Base-by-base conservation (phyloP, 1,140 invertebrate species). In the Drosophila navojoa region DNA sequence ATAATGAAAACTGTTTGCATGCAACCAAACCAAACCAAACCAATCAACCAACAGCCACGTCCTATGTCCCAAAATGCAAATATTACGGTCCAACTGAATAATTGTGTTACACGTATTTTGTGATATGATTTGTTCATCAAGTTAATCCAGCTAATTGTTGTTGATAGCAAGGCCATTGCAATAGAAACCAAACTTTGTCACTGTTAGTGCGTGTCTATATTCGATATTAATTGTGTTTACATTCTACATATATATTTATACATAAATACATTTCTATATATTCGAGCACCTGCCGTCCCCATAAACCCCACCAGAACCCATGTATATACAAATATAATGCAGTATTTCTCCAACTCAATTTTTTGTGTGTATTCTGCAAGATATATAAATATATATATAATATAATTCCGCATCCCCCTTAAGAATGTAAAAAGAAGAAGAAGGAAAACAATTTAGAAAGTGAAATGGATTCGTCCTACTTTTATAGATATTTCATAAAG, bases 221-320 rank as follows among this genome's bases (percentile, higher is more conserved):
- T 85, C 50, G 38, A 77, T 72, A 81, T 86, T 63, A 76, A 62
- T 62, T 71, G 45, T 66, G 70, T 63, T 72, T 71, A 22, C 45
- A 49, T 53, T 38, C 35, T 38, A 32, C 9, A 38, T 38, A 38
- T 7, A 35, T 35, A 22, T 22, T 2, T 22, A 22, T 19, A 2
- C 3, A 22, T 22, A 22, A 2, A 22, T 22, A 22, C 19, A 22
- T 22, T 29, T 27, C 2, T 29, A 4, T 38, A 38, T 55, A 54
- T 72, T 87, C 79, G 66, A 87, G 76, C 82, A 87, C 82, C 32
- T 59, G 59, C 53, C 53, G 47, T 59, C 45, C 64, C 53, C 19
- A 59, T 62, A 45, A 40, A 32, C 22, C 59, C 69, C 47, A 47
- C 16, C 58, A 67, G 32, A 62, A 76, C 52, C 57, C 67, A 53